Percentiles rank a stretch among this genome's conserved stretches.
Evolutionary conservation across 2,888 invertebrate species (phyloP).

Genomic region (Leptopilina drosophilae): DNA sequence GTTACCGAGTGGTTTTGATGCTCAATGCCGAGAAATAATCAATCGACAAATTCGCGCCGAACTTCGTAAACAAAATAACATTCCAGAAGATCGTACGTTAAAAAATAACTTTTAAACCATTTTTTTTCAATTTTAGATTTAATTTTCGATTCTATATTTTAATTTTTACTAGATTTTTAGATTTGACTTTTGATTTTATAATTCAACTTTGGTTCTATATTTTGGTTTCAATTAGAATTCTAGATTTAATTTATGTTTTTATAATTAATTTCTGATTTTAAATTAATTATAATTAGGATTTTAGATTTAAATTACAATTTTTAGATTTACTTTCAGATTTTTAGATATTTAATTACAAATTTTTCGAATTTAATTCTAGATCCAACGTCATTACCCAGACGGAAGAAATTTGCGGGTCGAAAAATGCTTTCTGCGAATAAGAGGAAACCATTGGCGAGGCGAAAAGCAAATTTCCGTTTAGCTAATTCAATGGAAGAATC

Average conservation of each 20-base stretch:
- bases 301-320: too few species aligned
- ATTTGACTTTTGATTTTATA: too few species aligned
- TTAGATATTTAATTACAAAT: neutral
- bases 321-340: neutral
- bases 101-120: neutral
- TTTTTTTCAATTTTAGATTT: neutral
- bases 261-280: too few species aligned
- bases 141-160: conserved; percentile 5
- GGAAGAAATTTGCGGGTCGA: conserved; percentile 54
- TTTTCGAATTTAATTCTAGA: conserved; percentile 58
- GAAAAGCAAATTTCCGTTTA: neutral
- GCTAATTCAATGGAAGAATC: neutral
- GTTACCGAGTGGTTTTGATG: conserved; percentile 85
- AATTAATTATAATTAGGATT: too few species aligned
- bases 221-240: too few species aligned
- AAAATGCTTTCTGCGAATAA: neutral
- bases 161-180: neutral
- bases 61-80: conserved; percentile 73
- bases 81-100: conserved; percentile 73
- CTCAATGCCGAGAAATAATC: conserved; percentile 85
- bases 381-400: conserved; percentile 70
- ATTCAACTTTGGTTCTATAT: too few species aligned
- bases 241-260: too few species aligned
- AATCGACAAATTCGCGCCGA: conserved; percentile 82
- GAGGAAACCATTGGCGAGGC: neutral